Evolutionary conservation across 2,113 vertebrate species (phyloP).

Genomic region (Phalacrocorax brasilianus): DNA sequence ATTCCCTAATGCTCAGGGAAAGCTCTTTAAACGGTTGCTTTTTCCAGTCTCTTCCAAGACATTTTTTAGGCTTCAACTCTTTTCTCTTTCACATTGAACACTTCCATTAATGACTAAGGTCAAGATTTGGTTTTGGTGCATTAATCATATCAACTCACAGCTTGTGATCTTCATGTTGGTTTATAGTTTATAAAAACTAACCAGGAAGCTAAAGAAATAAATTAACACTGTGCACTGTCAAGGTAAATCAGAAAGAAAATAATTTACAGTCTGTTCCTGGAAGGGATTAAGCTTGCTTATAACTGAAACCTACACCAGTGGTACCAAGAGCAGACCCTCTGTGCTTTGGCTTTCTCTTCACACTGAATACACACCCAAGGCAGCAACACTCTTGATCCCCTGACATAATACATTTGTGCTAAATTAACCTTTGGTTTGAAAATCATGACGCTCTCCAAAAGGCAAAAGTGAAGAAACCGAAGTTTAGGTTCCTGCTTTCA

Average conservation of each 20-base stretch:
- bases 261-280: background rate
- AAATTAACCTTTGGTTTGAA: background rate
- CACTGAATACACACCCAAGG: background rate
- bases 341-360: fast-evolving
- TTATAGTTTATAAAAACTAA: background rate
- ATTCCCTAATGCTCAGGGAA: constrained; percentile 3
- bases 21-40: constrained; percentile 10
- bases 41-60: background rate
- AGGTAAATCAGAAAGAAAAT: background rate
- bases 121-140: background rate
- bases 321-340: background rate
- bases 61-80: background rate
- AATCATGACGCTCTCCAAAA: background rate
- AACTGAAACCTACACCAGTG: background rate
- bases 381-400: background rate
- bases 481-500: background rate
- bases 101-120: background rate
- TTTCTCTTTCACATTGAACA: background rate
- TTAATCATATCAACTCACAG: background rate
- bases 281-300: background rate
- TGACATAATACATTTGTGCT: background rate
- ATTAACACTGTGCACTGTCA: background rate
- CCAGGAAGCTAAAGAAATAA: background rate
- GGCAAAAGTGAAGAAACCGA: background rate
- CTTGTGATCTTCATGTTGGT: background rate